Percentiles rank a stretch among this genome's conserved stretches.
Evolutionary conservation across 2,888 invertebrate genomes (phyloP).

Genomic region (Cryptus viduatorius): DNA sequence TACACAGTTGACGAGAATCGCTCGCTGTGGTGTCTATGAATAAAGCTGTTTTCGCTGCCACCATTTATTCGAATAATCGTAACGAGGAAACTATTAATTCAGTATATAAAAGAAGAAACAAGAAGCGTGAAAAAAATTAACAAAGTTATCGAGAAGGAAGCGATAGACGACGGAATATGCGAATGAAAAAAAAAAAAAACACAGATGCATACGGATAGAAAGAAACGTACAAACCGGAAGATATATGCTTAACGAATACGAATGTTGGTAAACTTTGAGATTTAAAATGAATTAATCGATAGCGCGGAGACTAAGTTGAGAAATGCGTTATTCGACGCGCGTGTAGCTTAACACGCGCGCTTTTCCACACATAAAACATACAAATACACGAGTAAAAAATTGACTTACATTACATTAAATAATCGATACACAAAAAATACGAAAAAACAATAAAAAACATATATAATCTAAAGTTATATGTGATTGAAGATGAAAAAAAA

Average conservation of each 20-base stretch:
- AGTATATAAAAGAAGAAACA: constrained; percentile 20
- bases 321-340: constrained; percentile 9
- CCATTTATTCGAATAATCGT: constrained; percentile 50
- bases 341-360: constrained; percentile 21
- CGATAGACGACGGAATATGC: not conserved
- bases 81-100: constrained; percentile 40
- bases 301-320: constrained; percentile 6
- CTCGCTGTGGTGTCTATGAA: constrained; percentile 47
- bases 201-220: constrained; percentile 3
- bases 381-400: constrained; percentile 14
- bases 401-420: not conserved
- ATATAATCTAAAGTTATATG: constrained; percentile 41
- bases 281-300: constrained; percentile 39
- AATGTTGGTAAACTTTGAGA: constrained; percentile 18
- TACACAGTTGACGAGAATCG: constrained; percentile 13
- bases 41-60: constrained; percentile 52
- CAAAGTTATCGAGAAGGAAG: not conserved
- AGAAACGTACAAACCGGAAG: constrained; percentile 18
- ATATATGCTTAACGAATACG: not conserved
- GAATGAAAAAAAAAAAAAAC: not conserved
- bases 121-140: not conserved
- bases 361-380: constrained; percentile 1
- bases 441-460: constrained; percentile 43
- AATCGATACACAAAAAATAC: not conserved
- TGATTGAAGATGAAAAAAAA: constrained; percentile 6